Evolutionary conservation across 1,140 invertebrate genomes (phyloP), one percentile per base, ranked within the genome.

Genomic region (Lordiphosa mommai): DNA sequence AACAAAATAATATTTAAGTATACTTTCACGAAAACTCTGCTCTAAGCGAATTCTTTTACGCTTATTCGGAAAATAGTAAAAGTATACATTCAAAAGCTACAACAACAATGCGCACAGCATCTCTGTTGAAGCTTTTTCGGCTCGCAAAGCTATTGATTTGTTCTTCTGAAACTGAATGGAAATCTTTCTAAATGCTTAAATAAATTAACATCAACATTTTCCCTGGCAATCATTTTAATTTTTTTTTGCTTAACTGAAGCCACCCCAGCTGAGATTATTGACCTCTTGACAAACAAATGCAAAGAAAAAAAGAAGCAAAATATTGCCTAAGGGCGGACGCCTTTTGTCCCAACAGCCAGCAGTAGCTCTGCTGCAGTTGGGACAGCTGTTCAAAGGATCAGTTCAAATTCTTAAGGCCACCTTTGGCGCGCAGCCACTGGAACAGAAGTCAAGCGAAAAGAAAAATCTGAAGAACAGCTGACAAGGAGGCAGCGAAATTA

Each of bases 381-480:
- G 49, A 61, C 67, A 71, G 67, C 63, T 71, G 67, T 58, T 61
- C 38, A 14, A n/a, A 29, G 57, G 56, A 20, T 40, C 34, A 53
- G 57, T 51, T 53, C 49, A 17, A 58, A 44, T 27, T 68, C 55
- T 53, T 56, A 73, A 69, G 73, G 69, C 74, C 66, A 71, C 47
- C 70, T 56, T 65, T 66, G 49, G 44, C 41, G 48, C 29, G 38
- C 37, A 33, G 43, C 32, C 55, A 48, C 63, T 38, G 49, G 46
- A 57, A 51, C 46, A 64, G 48, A 48, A 50, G 50, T 40, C 41
- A 67, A 13, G 14, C 10, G 32, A 40, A 27, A 56, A 44, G 56
- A 61, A 57, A 57, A 84, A 84, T 84, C 79, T 72, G 60, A 49
- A 38, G 55, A 84, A 84, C 77, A 84, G 77, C 77, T 84, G 77